These are phyloP conservation scores for Acyrthosiphon pisum DNA, from an alignment of 1,140 invertebrate genomes.

Conservation along the genomic window DNA sequence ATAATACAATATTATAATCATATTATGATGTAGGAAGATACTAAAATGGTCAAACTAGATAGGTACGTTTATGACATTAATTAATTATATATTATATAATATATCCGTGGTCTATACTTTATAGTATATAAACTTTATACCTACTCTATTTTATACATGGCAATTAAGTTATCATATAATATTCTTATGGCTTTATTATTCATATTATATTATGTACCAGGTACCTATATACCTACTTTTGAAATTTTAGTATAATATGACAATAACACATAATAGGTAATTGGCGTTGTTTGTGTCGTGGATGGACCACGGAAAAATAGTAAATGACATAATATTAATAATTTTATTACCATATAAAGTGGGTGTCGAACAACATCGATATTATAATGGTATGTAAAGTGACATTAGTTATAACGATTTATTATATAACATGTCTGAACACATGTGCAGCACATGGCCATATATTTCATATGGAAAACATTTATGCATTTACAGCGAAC, in stretches of 20 bases:
- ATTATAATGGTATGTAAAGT: neutral
- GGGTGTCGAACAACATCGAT: neutral
- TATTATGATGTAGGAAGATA: neutral
- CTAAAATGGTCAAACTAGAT: neutral
- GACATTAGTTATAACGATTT: neutral
- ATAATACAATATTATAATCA: too few relatives aligned
- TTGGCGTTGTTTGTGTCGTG: too few relatives aligned
- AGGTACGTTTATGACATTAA: neutral
- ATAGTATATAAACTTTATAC: neutral
- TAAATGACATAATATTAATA: neutral
- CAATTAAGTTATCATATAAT: neutral
- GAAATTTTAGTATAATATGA: neutral
- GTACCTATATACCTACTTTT: neutral
- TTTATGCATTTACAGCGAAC: neutral
- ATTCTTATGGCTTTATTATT: neutral
- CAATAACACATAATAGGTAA: neutral
- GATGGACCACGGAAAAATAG: neutral
- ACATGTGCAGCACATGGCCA: neutral
- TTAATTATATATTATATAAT: neutral
- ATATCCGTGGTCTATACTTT: neutral
- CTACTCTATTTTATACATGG: neutral
- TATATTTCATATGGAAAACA: neutral
- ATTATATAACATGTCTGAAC: neutral
- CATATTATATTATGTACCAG: neutral
- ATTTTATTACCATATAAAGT: neutral